phyloP scores from a whole-genome alignment of 2,888 invertebrate species.

The Escarpia spicata region DNA sequence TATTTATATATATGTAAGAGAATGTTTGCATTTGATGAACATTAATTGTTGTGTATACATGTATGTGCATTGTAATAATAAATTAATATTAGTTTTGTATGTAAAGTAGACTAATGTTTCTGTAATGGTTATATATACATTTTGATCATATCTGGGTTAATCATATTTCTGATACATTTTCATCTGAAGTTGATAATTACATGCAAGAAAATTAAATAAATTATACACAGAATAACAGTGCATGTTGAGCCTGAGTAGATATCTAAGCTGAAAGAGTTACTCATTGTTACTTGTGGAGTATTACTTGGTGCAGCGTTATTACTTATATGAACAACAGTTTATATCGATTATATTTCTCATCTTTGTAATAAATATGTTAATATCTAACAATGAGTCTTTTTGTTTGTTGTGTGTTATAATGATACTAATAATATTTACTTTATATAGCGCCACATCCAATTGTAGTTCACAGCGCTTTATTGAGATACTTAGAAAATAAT shows the following conservation, averaged over 20 bases:
- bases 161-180: neutral
- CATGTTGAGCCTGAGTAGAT: neutral
- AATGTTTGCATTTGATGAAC: slow-evolving; percentile 21
- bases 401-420: no score
- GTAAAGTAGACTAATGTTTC: neutral
- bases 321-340: no score
- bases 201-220: neutral
- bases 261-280: neutral
- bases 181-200: neutral
- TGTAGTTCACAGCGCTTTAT: no score
- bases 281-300: no score
- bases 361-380: no score
- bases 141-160: neutral
- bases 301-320: no score
- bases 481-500: no score
- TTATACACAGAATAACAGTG: neutral
- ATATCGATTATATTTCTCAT: no score
- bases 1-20: neutral
- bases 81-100: neutral
- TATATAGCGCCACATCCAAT: no score
- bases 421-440: no score
- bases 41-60: neutral
- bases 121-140: neutral
- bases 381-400: no score
- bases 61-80: neutral